Base-by-base conservation (phyloP, 2,113 vertebrate species). In the Cercocebus atys region DNA sequence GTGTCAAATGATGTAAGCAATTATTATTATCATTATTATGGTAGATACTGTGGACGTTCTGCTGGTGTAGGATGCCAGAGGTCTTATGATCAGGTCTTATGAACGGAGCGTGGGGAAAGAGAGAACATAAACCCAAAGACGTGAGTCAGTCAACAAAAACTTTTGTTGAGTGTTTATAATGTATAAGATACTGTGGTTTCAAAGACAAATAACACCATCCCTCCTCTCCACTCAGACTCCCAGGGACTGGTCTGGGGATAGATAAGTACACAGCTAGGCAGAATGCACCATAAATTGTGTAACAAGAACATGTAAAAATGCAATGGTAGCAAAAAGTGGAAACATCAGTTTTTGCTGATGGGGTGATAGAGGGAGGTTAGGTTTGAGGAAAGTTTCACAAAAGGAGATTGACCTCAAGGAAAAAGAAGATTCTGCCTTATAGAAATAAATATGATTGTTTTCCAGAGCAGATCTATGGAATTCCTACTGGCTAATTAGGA, bases 181-280 rank as follows among this genome's bases (percentile, higher is more conserved):
- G 38, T 55, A 64, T 68, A 86, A 75, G 61, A 75, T 45, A 82
- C 64, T 59, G 57, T 27, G 30, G 32, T 50, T 82, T 94, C 79
- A 78, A 64, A 88, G 55, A 70, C 68, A 88, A 92, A 45, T 14
- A n/a, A 76, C 22, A 84, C 7, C 2, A 55, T 43, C n/a, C 23
- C 17, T 84, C 23, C 27, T 61, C 45, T 66, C 73, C 43, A 5
- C 7, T 45, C 32, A 6, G n/a, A n/a, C 17, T 80, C n/a, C 61
- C 4, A 10, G 0, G 0, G 80, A 12, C 5, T 10, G 22, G 47
- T 43, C 5, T 20, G 0, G 9, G 17, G 45, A 12, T 20, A 76
- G 47, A 20, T 8, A 43, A 38, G 25, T 22, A 20, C 43, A 30
- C 5, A 61, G 35, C 40, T 27, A 14, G 32, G 68, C 64, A 90